A percentile compares a stretch with the other conserved stretches of the same genome.
These are phyloP conservation scores for Poeciliopsis turneri DNA, from an alignment of 2,797 vertebrate species.

Conservation along the genomic window DNA sequence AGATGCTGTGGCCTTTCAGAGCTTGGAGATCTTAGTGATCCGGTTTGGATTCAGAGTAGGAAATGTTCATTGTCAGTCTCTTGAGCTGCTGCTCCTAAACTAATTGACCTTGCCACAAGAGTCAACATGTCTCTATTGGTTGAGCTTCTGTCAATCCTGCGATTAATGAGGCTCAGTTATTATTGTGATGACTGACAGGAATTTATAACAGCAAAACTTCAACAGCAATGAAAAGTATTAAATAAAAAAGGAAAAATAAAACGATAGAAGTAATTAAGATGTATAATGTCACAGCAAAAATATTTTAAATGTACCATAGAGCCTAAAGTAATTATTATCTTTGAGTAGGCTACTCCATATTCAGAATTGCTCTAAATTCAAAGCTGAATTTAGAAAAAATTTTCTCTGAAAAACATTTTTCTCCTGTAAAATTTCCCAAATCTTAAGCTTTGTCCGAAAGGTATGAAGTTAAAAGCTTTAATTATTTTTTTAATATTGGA, in stretches of 20 bases:
- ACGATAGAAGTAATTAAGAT: neutral
- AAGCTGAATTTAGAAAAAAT: neutral
- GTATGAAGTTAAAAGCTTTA: neutral
- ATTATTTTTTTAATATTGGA: neutral
- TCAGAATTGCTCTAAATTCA: neutral
- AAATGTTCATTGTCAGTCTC: neutral
- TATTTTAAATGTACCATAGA: neutral
- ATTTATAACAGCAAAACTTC: neutral
- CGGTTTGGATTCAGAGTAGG: neutral
- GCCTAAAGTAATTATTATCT: neutral
- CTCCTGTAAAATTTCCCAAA: neutral
- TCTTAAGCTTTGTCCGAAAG: neutral
- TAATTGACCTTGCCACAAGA: constrained; percentile 6
- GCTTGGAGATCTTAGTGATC: constrained; percentile 3
- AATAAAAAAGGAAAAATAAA: neutral
- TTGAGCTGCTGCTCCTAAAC: neutral
- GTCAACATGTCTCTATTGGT: constrained; percentile 15
- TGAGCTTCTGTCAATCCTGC: constrained; percentile 1
- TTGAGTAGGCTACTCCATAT: neutral
- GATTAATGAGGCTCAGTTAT: constrained; percentile 40
- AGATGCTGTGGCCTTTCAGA: neutral
- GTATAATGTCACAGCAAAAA: neutral
- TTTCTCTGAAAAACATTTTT: neutral
- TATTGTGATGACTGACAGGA: neutral
- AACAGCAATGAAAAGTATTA: neutral